A percentile compares a stretch with the other conserved stretches of the same genome.
Evolutionary conservation across 2,888 invertebrate genomes (phyloP).

Genomic region (Apodemia mormo): DNA sequence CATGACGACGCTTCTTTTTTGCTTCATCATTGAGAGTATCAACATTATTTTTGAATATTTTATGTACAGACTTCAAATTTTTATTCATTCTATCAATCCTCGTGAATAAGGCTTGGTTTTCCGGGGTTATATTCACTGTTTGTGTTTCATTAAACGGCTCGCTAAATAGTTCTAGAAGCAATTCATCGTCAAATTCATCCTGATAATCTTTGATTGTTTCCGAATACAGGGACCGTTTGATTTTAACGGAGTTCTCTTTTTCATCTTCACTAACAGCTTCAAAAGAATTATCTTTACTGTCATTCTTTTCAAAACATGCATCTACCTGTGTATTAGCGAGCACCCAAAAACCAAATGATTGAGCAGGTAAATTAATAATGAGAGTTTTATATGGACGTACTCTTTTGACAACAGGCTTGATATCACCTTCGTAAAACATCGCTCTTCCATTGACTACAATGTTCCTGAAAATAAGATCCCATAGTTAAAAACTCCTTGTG

Average conservation of each 20-base stretch:
- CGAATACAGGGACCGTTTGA: conserved; percentile 47
- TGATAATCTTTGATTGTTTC: conserved; percentile 45
- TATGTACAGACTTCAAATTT: conserved; percentile 49
- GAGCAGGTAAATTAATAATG: conserved; percentile 83
- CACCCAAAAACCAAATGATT: conserved; percentile 89
- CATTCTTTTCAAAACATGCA: conserved; percentile 68
- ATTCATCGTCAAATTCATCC: conserved; percentile 22
- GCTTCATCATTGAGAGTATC: neutral
- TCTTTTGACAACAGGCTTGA: conserved; percentile 77
- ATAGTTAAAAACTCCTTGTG: too few species aligned
- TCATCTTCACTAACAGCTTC: conserved; percentile 40
- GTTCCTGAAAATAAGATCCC: conserved; percentile 62
- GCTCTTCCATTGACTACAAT: conserved; percentile 84
- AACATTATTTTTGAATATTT: conserved; percentile 40
- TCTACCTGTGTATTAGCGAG: conserved; percentile 84
- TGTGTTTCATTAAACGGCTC: conserved; percentile 39
- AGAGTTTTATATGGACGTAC: conserved; percentile 78
- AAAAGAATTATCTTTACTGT: conserved; percentile 36
- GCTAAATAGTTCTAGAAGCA: conserved; percentile 20
- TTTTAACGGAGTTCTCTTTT: conserved; percentile 38
- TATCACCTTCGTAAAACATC: conserved; percentile 81
- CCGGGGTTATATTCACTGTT: conserved; percentile 39
- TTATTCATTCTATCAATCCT: conserved; percentile 50
- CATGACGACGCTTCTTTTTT: conserved; percentile 16
- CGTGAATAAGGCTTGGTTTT: conserved; percentile 43